Base-by-base conservation (phyloP, 2,888 invertebrate genomes). In the Microdon myrmicae region DNA sequence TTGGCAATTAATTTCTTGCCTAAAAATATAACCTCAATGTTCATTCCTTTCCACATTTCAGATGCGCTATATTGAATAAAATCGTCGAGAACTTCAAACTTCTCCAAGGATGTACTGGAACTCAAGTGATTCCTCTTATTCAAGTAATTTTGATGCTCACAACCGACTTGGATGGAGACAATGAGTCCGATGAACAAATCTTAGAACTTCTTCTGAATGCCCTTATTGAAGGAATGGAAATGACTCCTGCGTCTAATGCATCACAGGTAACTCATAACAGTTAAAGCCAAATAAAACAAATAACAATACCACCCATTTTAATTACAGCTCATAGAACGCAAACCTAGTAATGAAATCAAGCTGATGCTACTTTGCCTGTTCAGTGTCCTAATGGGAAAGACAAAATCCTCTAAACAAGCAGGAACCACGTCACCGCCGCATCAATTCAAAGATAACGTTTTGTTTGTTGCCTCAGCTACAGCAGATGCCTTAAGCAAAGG, bases 81-180 rank as follows among this genome's bases (percentile, higher is more conserved):
- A 84, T 94, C 29, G 84, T 93, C 37, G 87, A 89, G 55, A 88
- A 92, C 68, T 82, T 96, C 69, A 90, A 90, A 0, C 85, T 87
- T 37, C 81, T 96, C 45, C 84, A 89, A 68, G 83, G 86, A 34
- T 85, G 92, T 64, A 90, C 90, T 13, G 96, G 96, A 2, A 87
- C 92, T 4, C 84, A 92, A 59, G 89, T 92, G 12, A 92, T 96
- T 74, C 96, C 96, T 0, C 92, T 93, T 73, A 88, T 96, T 77
- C 96, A 96, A 86, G 92, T 91, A 67, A 84, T 96, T 3, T 83
- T 95, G 6, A 94, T 95, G 90, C 81, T 96, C 43, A 92, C 93
- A 1, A 88, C 90, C 5, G 95, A 96, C 78, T 83, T 96, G 16
- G 94, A 95, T 78, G 90, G 90, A 0, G 89, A 88, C 71, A 90